phyloP scores from a whole-genome alignment of 2,888 invertebrate species.

The Chironomus riparius region DNA sequence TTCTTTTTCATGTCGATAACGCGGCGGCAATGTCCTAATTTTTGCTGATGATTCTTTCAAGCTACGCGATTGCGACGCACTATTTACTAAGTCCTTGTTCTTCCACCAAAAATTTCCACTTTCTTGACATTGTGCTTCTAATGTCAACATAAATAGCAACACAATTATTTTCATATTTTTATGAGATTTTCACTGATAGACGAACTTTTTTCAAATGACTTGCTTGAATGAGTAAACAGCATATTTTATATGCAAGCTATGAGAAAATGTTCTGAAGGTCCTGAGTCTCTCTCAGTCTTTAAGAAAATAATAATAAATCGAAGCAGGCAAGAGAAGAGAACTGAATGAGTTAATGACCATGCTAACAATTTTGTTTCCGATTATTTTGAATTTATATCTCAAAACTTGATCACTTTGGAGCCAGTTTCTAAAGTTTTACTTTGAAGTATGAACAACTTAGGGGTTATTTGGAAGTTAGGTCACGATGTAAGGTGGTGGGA shows the following conservation, averaged over 20 bases:
- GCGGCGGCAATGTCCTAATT: slow-evolving; percentile 16
- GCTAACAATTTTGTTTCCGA: not conserved
- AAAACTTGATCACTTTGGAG: too few relatives aligned
- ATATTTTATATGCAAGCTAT: not conserved
- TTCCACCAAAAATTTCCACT: slow-evolving; percentile 18
- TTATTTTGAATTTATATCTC: not conserved
- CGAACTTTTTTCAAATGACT: not conserved
- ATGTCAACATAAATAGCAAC: not conserved
- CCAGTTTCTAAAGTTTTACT: too few relatives aligned
- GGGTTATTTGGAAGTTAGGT: too few relatives aligned
- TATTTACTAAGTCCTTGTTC: not conserved
- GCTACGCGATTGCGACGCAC: not conserved
- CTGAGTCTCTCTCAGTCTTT: not conserved
- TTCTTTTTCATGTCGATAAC: not conserved
- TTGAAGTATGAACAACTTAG: too few relatives aligned
- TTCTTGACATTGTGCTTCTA: not conserved
- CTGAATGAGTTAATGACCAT: not conserved
- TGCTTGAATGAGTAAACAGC: not conserved
- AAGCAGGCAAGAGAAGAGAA: not conserved
- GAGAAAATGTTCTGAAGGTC: slow-evolving; percentile 8
- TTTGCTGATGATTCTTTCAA: slow-evolving; percentile 11
- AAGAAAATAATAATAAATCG: not conserved
- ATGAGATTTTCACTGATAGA: not conserved
- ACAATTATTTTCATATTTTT: not conserved
- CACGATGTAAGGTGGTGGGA: too few relatives aligned